Conservation (phyloP, 2,888 invertebrate species). For the Terebella lapidaria region DNA sequence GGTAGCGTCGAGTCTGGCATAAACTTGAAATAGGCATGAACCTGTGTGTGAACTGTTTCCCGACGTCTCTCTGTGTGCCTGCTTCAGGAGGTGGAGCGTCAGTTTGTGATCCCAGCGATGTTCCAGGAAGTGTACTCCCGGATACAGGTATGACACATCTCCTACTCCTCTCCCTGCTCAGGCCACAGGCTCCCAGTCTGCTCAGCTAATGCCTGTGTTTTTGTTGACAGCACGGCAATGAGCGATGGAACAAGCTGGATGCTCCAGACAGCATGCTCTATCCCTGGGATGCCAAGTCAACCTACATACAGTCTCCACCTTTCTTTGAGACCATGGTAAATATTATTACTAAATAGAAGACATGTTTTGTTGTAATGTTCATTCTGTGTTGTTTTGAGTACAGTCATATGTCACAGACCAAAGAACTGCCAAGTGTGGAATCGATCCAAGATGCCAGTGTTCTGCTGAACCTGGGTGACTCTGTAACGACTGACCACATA, state of each 20-base stretch:
- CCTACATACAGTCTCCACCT: constrained; percentile 93
- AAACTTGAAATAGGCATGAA: no score
- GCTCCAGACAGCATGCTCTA: constrained; percentile 77
- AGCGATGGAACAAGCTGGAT: constrained; percentile 75
- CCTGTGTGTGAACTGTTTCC: no score
- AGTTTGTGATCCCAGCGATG: constrained; percentile 91
- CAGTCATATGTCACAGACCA: constrained; percentile 32
- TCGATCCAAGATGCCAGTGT: constrained; percentile 72
- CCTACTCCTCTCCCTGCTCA: not conserved
- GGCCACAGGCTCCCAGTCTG: not conserved
- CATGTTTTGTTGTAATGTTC: not conserved
- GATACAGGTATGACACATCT: constrained; percentile 58
- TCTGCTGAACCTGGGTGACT: constrained; percentile 78
- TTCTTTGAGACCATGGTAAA: constrained; percentile 84
- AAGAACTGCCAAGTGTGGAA: constrained; percentile 61
- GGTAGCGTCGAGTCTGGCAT: no score
- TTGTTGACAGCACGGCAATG: constrained; percentile 65
- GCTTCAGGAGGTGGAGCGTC: constrained; percentile 65
- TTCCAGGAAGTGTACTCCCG: constrained; percentile 85
- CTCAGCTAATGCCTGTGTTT: not conserved
- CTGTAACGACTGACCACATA: constrained; percentile 97
- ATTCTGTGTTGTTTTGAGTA: not conserved
- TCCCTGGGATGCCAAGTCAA: constrained; percentile 84
- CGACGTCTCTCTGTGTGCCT: no score
- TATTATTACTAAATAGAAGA: constrained; percentile 1